Evolutionary conservation across 1,140 invertebrate genomes (phyloP), one percentile per base, ranked within the genome.

Genomic region (Zelostemma sp.): DNA sequence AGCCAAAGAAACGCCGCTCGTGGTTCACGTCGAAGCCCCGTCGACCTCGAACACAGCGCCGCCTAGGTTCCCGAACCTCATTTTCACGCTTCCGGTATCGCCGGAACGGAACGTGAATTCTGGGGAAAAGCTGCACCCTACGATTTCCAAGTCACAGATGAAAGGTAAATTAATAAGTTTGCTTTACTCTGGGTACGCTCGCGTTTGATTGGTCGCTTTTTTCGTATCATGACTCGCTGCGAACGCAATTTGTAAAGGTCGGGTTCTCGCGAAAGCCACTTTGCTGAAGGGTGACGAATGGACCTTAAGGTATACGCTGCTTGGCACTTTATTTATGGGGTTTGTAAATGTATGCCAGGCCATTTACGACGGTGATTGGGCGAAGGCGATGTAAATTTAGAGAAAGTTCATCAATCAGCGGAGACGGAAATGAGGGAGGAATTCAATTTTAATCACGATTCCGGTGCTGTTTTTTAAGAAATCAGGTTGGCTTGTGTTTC

Each of bases 61-160:
- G 19, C 66, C 71, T 41, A 61, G 55, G 51, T 73, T 69, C 40
- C 55, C 50, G 33, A 83, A 72, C 58, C 75, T 81, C 9, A 69
- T 82, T 46, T 68, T 81, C 12, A 69, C 79, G 5, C 21, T 85
- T 11, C 81, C 83, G 1, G 75, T 76, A 1, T 68, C 80, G 53
- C 73, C 79, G 15, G 75, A 76, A 55, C 74, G 70, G 56, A 72
- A 80, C 81, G 60, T 68, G 28, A 19, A 73, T 82, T 86, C 84
- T 25, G 85, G 84, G 16, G 78, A 84, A 46, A 88, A 86, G 73
- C 86, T 86, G 77, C 25, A 8, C 3, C 88, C 88, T 0, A 82
- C 86, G 55, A 92, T 93, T 63, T 90, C 90, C 11, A 90, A 91
- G 73, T 90, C 91, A 0, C 91, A 93, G 75, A 92, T 93, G 91